These are phyloP conservation scores for Litocranius walleri DNA, from an alignment of 2,113 vertebrate species.

Conservation along the genomic window DNA sequence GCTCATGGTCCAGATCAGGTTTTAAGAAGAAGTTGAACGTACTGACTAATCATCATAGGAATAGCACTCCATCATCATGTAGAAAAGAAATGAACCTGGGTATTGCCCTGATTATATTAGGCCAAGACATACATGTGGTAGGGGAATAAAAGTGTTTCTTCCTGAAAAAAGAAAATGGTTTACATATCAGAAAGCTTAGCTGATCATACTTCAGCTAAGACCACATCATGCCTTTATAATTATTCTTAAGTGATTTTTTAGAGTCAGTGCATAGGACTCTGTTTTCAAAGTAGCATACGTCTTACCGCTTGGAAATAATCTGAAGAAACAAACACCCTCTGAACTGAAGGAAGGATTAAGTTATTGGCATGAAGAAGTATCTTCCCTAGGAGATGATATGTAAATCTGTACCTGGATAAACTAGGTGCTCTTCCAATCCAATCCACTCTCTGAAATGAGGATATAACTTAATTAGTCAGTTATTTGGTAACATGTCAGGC, in stretches of 20 bases:
- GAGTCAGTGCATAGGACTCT: not conserved
- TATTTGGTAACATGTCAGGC: conserved; percentile 46
- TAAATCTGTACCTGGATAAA: not conserved
- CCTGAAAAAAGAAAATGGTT: not conserved
- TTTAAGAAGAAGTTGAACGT: not conserved
- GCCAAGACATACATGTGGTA: not conserved
- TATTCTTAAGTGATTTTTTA: not conserved
- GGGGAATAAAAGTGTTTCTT: not conserved
- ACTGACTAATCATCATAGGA: not conserved
- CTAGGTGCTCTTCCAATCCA: not conserved
- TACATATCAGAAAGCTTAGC: not conserved
- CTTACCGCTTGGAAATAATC: not conserved
- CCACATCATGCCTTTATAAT: not conserved
- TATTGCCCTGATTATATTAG: not conserved
- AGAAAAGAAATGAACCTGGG: not conserved
- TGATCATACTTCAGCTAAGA: not conserved
- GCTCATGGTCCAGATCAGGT: not conserved
- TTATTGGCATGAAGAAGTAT: not conserved
- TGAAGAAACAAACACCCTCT: not conserved
- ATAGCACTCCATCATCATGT: not conserved
- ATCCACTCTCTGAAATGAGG: not conserved
- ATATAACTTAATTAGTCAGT: conserved; percentile 34
- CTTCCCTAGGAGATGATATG: not conserved
- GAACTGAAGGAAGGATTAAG: not conserved
- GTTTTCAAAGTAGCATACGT: not conserved